Conservation (phyloP, 1,140 invertebrate species). For the Macrostomum lignano region DNA sequence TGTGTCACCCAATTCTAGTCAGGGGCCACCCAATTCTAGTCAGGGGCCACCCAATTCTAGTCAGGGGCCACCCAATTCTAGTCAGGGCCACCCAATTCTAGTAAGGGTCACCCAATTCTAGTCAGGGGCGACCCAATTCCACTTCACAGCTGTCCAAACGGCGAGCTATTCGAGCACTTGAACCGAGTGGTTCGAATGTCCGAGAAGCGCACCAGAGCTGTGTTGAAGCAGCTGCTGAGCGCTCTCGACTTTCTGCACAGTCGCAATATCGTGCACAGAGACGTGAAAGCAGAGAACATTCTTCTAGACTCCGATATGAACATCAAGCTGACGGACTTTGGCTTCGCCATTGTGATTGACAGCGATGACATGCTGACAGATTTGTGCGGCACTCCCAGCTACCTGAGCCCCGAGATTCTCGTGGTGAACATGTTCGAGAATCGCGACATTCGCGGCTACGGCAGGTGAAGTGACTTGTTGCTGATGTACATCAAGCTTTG, state of each 20-base stretch:
- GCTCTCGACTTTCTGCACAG: constrained; percentile 7
- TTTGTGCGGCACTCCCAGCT: constrained; percentile 85
- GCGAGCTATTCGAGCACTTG: constrained; percentile 90
- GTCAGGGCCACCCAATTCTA: no score
- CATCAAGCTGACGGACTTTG: constrained; percentile 94
- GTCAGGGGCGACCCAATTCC: constrained; percentile 66
- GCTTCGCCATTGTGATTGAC: constrained; percentile 43
- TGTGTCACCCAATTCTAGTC: no score
- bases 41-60: no score
- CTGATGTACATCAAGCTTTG: no score
- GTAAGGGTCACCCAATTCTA: no score
- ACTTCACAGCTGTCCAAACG: constrained; percentile 74
- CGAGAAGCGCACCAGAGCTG: constrained; percentile 83
- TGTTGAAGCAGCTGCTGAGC: constrained; percentile 13
- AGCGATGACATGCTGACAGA: constrained; percentile 33
- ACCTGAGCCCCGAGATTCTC: constrained; percentile 85
- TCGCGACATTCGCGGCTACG: no score
- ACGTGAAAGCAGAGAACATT: constrained; percentile 65
- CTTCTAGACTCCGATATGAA: constrained; percentile 75
- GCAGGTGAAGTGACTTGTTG: no score
- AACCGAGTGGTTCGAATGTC: constrained; percentile 88
- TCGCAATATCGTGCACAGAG: constrained; percentile 5
- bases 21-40: no score
- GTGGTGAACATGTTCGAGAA: no score
- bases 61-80: no score